Conservation (phyloP, 2,797 vertebrate species). For the Hafferia zeledoni region DNA sequence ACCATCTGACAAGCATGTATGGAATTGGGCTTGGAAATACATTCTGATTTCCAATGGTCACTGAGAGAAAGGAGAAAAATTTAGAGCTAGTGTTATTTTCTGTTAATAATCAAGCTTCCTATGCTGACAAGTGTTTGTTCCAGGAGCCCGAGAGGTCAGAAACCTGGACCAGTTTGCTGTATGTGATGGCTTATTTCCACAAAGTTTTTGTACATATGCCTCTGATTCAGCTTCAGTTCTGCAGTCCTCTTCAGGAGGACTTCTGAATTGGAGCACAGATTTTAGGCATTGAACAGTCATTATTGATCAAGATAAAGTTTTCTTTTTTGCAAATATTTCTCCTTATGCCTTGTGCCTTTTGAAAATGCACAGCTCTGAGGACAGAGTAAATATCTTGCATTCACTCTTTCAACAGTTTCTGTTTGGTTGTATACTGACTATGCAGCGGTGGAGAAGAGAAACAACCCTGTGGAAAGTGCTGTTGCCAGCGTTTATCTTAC, state of each 20-base stretch:
- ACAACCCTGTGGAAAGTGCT: neutral
- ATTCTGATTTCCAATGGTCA: neutral
- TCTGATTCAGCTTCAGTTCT: neutral
- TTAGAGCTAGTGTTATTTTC: neutral
- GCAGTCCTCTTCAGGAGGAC: neutral
- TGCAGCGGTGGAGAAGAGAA: neutral
- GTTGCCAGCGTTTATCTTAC: neutral
- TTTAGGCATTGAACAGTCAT: neutral
- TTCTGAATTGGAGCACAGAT: neutral
- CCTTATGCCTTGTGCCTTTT: neutral
- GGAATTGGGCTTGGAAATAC: neutral
- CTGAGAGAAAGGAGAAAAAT: neutral
- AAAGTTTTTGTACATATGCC: fast-evolving
- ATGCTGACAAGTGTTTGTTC: neutral
- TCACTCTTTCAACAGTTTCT: neutral
- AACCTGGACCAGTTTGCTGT: neutral
- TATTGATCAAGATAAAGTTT: neutral
- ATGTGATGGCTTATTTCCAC: neutral
- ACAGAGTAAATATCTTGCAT: neutral
- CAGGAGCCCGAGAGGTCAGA: neutral
- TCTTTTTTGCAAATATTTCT: neutral
- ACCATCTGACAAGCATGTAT: neutral
- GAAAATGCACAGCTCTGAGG: neutral
- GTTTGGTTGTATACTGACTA: neutral
- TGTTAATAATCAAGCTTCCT: neutral